Percentiles rank a stretch among this genome's conserved stretches.
Conservation (phyloP, 2,113 vertebrate genomes). For the Triplophysa rosa region DNA sequence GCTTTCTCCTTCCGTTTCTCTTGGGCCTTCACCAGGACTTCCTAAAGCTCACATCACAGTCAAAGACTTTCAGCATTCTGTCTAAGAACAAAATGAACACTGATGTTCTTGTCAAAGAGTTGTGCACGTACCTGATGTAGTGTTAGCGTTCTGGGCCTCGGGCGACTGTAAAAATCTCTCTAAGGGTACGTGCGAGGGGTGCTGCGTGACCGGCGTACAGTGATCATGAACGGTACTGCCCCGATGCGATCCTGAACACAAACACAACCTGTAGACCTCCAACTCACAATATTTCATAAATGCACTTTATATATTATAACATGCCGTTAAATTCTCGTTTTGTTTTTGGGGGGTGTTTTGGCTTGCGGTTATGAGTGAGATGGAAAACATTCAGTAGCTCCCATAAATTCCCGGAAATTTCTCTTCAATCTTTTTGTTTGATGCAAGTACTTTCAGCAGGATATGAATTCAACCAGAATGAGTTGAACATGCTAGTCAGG, state of each 20-base stretch:
- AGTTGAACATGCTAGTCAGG: no score
- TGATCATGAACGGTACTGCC: conserved; percentile 65
- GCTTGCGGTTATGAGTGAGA: no score
- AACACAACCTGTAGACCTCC: background rate
- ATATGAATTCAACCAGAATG: no score
- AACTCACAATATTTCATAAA: no score
- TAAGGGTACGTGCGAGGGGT: conserved; percentile 84
- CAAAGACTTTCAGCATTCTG: background rate
- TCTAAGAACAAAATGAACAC: no score
- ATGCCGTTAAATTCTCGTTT: no score
- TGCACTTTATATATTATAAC: no score
- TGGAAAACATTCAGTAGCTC: no score
- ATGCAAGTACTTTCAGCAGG: no score
- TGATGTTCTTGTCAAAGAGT: background rate
- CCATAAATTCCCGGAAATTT: no score
- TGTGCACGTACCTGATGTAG: conserved; percentile 70
- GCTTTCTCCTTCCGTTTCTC: conserved; percentile 65
- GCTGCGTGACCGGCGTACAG: conserved; percentile 77
- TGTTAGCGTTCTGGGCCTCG: conserved; percentile 72
- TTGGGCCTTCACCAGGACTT: conserved; percentile 67
- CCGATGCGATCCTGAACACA: conserved; percentile 68
- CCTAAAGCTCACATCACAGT: conserved; percentile 45
- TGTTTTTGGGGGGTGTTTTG: no score
- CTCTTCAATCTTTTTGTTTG: no score
- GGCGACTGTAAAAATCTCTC: conserved; percentile 89